Percentiles rank a stretch among this genome's conserved stretches.
phyloP scores from a whole-genome alignment of 2,888 invertebrate genomes.

The Dolichomitus sp. region DNA sequence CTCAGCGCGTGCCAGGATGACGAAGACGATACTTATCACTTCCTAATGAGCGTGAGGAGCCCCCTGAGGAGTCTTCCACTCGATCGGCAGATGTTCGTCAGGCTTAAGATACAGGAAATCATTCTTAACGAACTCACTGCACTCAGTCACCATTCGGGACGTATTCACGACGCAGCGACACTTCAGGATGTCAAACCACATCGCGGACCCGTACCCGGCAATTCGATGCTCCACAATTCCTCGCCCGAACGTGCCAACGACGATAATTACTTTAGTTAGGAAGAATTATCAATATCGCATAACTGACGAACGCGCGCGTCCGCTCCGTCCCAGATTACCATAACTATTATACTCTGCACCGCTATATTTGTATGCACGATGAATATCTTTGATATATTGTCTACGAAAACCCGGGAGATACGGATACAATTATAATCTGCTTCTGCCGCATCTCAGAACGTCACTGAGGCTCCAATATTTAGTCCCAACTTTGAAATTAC shows the following conservation, averaged over 20 bases:
- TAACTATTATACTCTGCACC: conserved; percentile 5
- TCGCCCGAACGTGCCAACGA: conserved; percentile 67
- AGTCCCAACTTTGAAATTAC: too few relatives aligned
- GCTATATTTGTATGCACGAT: conserved; percentile 5
- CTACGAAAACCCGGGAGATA: not conserved
- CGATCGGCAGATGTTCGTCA: conserved; percentile 78
- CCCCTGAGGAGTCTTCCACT: conserved; percentile 77
- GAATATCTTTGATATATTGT: not conserved
- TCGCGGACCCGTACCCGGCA: conserved; percentile 34
- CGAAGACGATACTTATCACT: conserved; percentile 79
- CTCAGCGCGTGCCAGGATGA: conserved; percentile 71
- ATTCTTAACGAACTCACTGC: conserved; percentile 78
- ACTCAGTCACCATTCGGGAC: conserved; percentile 72
- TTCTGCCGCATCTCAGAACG: not conserved
- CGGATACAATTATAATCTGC: not conserved
- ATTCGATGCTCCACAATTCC: conserved; percentile 64
- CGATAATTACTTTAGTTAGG: conserved; percentile 66
- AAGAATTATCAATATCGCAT: conserved; percentile 5
- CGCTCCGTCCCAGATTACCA: conserved; percentile 19
- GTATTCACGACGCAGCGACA: conserved; percentile 65
- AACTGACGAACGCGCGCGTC: not conserved
- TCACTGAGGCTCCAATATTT: not conserved
- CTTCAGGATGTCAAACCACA: conserved; percentile 72
- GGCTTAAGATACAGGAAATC: conserved; percentile 78
- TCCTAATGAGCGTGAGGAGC: conserved; percentile 78